A percentile compares a stretch with the other conserved stretches of the same genome.
Conservation (phyloP, 2,888 invertebrate species). For the Lycaena phlaeas region DNA sequence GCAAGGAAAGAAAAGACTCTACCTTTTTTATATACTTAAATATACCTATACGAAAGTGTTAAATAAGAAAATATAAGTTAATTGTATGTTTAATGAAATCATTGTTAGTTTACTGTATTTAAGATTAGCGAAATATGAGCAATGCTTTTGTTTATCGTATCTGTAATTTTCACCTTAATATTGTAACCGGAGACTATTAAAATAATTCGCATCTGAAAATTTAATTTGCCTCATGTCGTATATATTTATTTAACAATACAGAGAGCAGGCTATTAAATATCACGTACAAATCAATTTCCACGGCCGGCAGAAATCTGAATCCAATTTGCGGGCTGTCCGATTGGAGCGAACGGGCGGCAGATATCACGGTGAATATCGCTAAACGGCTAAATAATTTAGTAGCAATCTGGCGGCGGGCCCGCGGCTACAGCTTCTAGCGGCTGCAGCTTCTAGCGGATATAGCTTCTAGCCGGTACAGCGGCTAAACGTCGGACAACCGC, state of each 20-base stretch:
- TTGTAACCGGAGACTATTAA: too few species aligned
- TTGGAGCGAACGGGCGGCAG: constrained; percentile 43
- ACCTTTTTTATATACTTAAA: constrained; percentile 11
- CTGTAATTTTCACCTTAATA: too few species aligned
- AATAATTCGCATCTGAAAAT: neutral
- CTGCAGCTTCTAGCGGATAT: constrained; percentile 8
- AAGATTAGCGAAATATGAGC: too few species aligned
- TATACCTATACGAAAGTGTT: too few species aligned
- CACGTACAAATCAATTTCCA: constrained; percentile 67
- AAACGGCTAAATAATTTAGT: constrained; percentile 72
- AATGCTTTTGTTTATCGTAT: too few species aligned
- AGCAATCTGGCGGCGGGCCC: constrained; percentile 47
- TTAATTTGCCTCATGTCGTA: constrained; percentile 13
- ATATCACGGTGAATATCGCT: constrained; percentile 67
- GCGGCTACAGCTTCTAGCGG: constrained; percentile 29
- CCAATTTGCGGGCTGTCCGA: constrained; percentile 71
- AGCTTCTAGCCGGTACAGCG: constrained; percentile 15
- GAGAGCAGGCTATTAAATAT: constrained; percentile 54
- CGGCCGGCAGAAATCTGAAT: constrained; percentile 65
- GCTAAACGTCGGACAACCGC: constrained; percentile 26
- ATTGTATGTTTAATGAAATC: too few species aligned
- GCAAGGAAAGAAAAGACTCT: constrained; percentile 31
- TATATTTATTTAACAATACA: constrained; percentile 35
- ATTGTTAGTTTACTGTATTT: too few species aligned
- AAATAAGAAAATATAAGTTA: too few species aligned